These are phyloP conservation scores for Drosophila neonasuta DNA, from an alignment of 2,888 invertebrate genomes.

Conservation along the genomic window DNA sequence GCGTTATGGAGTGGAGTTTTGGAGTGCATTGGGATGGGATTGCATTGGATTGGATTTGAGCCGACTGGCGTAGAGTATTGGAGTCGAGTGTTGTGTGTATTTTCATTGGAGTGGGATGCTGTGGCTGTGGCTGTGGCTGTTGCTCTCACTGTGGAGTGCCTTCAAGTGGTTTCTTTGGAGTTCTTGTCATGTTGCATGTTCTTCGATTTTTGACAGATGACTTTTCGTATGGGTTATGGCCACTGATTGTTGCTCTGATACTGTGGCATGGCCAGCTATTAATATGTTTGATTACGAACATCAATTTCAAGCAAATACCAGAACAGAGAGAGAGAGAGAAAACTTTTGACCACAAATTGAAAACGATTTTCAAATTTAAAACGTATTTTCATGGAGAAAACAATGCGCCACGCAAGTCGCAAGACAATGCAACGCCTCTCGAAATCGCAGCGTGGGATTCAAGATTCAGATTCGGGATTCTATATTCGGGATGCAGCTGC, in stretches of 20 bases:
- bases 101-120: conserved; percentile 9
- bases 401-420: conserved; percentile 33
- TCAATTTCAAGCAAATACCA: conserved; percentile 54
- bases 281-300: conserved; percentile 74
- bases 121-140: conserved; percentile 20
- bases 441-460: conserved; percentile 65
- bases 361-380: conserved; percentile 70
- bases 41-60: conserved; percentile 24
- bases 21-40: conserved; percentile 7
- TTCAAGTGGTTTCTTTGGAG: conserved; percentile 37
- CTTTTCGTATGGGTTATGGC: conserved; percentile 24
- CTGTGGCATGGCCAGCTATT: conserved; percentile 62
- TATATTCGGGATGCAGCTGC: conserved; percentile 35
- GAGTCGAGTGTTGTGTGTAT: conserved; percentile 10
- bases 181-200: conserved; percentile 73
- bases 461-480: conserved; percentile 2
- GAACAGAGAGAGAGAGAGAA: conserved; percentile 12
- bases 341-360: conserved; percentile 46
- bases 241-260: conserved; percentile 68
- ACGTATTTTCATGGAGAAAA: conserved; percentile 67
- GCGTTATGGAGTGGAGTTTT: conserved; percentile 19
- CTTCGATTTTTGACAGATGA: conserved; percentile 78
- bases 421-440: conserved; percentile 69
- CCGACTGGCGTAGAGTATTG: conserved; percentile 8
- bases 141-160: conserved; percentile 42